Base-by-base conservation (phyloP, 2,888 invertebrate species). In the Patella depressa region DNA sequence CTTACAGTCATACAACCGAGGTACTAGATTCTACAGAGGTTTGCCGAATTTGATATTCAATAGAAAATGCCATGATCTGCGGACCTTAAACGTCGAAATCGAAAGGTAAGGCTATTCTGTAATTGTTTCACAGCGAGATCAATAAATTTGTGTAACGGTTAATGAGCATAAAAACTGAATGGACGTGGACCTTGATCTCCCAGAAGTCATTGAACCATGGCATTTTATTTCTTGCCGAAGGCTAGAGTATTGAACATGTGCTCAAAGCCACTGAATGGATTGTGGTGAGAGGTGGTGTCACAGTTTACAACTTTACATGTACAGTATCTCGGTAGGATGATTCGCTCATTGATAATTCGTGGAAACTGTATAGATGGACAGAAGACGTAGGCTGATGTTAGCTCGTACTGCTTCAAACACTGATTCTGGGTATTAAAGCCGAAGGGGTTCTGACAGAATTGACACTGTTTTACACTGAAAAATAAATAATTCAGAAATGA, bases 191-290 rank as follows among this genome's bases (percentile, higher is more conserved):
- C 45, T 4, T 45, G 45, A 45, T 45, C 45, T 45, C 9, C 45
- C 45, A 9, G 45, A 9, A 45, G 45, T 45, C 45, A 45, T 45
- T 45, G 45, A 45, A 45, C 45, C 45, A 45, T 45, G 45, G 7
- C 45, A 45, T 45, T 45, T 65, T 65, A 65, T 65, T 65, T 65
- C 65, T 65, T 65, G 19, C 65, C 65, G 19, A 65, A 65, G 45
- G 45, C 45, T 45, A 45, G 45, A 24, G 11, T 1, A 19, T 24
- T 24, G 65, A 65, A 65, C 19, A 11, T 24, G 24, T 19, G 9
- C 19, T 65, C 11, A 5, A 19, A 19, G 24, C 65, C 65, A 65
- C 19, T 11, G 14, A 19, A 11, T 11, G 65, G 65, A 19, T 65
- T 19, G 3, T n/a, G 19, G 3, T 24, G 65, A 12, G 19, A 5